Evolutionary conservation across 2,113 vertebrate species (phyloP), one percentile per base, ranked within the genome.

Genomic region (Saguinus imperator): DNA sequence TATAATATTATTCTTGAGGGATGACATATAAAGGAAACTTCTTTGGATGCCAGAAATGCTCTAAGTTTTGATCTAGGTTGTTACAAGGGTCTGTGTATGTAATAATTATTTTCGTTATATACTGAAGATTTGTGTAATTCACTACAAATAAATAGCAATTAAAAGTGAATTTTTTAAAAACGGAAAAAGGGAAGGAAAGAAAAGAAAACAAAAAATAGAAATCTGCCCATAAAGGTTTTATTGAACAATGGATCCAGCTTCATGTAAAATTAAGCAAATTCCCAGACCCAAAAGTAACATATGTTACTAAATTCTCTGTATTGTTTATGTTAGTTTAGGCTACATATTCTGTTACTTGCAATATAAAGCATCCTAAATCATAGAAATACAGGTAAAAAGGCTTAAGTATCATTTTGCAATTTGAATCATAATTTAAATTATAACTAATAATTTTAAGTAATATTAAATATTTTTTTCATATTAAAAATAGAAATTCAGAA

Each of bases 401-500:
- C 50, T 70, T 76, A 45, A 61, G 45, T 43, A 20, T 81, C 73
- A 89, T 58, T 94, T 96, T 92, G 8, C 3, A 40, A 61, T 52
- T 48, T 82, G 50, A 86, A 82, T 76, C 45, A 80, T 43, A 89
- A 89, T 43, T 85, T 57, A 55, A 77, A 70, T 37, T 45, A 21
- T 43, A 48, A 29, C 13, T 29, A 64, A 64, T 64, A 64, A 29
- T 32, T 29, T 64, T 64, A 64, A 64, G 27, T 64, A 64, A 29
- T 64, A 64, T 58, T 75, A 13, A 89, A 8, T 50, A 92, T 96
- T 94, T 85, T 85, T 96, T 4, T 79, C 48, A 58, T 76, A 37
- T 32, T 55, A 13, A 70, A 70, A 70, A 4, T 70, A 2, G 73
- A 85, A 86, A 76, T 68, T 81, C 43, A 92, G 48, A 92, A 81